Conservation (phyloP, 1,140 invertebrate genomes). For the Penaeus indicus region DNA sequence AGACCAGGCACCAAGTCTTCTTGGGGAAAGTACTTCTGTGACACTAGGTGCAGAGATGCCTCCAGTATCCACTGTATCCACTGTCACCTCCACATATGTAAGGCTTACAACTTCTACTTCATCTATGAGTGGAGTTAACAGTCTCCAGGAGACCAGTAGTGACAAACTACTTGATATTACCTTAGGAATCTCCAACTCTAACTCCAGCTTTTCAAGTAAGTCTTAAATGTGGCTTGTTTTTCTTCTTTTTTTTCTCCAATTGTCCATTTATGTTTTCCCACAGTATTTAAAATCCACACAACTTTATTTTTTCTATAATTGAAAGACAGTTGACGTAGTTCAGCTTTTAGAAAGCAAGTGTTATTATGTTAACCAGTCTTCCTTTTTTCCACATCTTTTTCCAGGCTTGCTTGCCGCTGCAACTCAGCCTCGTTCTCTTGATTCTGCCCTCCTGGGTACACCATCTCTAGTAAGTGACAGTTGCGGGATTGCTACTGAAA, state of each 20-base stretch:
- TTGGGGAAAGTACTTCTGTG: neutral
- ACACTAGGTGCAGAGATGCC: neutral
- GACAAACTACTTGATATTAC: conserved; percentile 54
- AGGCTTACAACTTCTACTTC: neutral
- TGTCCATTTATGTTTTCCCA: no score
- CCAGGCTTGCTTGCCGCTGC: conserved; percentile 54
- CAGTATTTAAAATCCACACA: no score
- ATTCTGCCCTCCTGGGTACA: conserved; percentile 21
- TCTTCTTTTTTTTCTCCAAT: no score
- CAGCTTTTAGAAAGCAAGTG: neutral
- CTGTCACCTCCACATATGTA: neutral
- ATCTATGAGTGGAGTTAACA: conserved; percentile 20
- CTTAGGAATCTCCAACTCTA: conserved; percentile 53
- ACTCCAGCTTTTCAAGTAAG: conserved; percentile 60
- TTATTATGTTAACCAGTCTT: neutral
- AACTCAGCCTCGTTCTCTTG: conserved; percentile 37
- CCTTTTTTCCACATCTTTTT: neutral
- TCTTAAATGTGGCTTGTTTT: neutral
- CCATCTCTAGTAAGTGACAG: conserved; percentile 1
- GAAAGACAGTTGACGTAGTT: no score
- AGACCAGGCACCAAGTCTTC: conserved; percentile 42
- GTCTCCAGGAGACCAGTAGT: conserved; percentile 39
- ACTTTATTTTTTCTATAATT: no score
- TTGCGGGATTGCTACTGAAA: neutral
- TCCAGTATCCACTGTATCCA: neutral